Evolutionary conservation across 2,888 invertebrate species (phyloP).

Genomic region (Drosophila phalerata): DNA sequence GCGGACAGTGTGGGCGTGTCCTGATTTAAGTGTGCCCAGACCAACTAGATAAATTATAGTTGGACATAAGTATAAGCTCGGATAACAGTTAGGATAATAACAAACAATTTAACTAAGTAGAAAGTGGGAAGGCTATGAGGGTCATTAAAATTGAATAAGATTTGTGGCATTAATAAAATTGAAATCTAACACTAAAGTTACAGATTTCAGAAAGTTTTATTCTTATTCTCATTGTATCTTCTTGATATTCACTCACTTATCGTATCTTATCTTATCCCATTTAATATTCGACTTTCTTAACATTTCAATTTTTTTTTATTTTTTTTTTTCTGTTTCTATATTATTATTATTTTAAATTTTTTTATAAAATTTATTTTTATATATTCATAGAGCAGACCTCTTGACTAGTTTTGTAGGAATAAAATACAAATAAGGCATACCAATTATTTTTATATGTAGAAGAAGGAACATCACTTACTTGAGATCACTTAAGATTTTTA

Average conservation of each 20-base stretch:
- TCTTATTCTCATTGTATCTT: neutral
- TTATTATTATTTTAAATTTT: too few species aligned
- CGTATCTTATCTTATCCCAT: neutral
- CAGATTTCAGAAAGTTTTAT: neutral
- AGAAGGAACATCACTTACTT: too few species aligned
- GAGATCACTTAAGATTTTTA: too few species aligned
- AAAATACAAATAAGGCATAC: too few species aligned
- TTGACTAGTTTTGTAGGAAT: too few species aligned
- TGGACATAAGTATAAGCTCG: constrained; percentile 6
- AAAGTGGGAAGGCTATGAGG: neutral
- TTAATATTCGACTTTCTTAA: too few species aligned
- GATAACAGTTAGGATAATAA: constrained; percentile 7
- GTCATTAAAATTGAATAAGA: constrained; percentile 6
- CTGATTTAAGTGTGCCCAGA: constrained; percentile 38
- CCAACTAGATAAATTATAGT: constrained; percentile 25
- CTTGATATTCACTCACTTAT: neutral
- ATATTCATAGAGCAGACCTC: too few species aligned
- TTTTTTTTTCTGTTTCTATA: too few species aligned
- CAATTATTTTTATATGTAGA: too few species aligned
- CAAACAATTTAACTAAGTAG: constrained; percentile 16
- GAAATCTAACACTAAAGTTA: neutral
- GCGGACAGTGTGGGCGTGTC: constrained; percentile 17
- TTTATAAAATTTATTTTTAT: too few species aligned
- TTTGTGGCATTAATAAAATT: constrained; percentile 2
- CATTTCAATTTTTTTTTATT: too few species aligned